Percentiles rank a stretch among this genome's conserved stretches.
These are phyloP conservation scores for Acromyrmex echinatior DNA, from an alignment of 1,140 invertebrate genomes.

Conservation along the genomic window DNA sequence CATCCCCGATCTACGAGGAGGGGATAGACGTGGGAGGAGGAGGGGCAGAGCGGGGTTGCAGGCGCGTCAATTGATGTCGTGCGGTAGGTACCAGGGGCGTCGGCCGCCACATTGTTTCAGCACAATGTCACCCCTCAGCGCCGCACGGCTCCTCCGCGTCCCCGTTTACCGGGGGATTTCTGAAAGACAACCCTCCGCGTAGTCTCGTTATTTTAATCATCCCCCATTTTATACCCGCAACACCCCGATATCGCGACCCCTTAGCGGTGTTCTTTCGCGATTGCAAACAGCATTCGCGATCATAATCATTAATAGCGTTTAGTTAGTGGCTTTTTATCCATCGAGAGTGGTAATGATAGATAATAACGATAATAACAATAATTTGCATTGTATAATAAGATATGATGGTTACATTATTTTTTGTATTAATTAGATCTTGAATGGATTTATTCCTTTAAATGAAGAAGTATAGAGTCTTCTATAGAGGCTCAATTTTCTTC, in stretches of 20 bases:
- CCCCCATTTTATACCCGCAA: conserved; percentile 83
- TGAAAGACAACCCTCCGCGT: conserved; percentile 75
- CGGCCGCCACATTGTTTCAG: conserved; percentile 78
- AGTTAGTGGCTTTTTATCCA: conserved; percentile 25
- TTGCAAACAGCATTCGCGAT: conserved; percentile 43
- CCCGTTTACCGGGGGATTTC: conserved; percentile 69
- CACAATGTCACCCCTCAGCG: conserved; percentile 70
- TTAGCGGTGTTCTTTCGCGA: conserved; percentile 38
- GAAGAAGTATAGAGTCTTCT: too few relatives aligned
- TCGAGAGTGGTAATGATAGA: neutral
- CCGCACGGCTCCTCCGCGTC: conserved; percentile 23
- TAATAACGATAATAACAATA: neutral
- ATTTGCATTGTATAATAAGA: neutral
- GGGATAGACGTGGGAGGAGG: neutral
- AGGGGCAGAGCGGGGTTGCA: conserved; percentile 58
- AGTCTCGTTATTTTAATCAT: conserved; percentile 86
- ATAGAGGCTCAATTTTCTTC: too few relatives aligned
- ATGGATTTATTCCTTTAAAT: too few relatives aligned
- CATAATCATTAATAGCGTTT: conserved; percentile 34
- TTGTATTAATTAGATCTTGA: too few relatives aligned
- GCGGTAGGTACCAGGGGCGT: conserved; percentile 77
- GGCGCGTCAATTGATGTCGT: conserved; percentile 78
- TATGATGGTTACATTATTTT: neutral
- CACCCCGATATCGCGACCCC: conserved; percentile 67
- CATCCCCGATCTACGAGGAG: conserved; percentile 39